These are phyloP conservation scores for Eurypyga helias DNA, from an alignment of 2,113 vertebrate species.

Conservation along the genomic window DNA sequence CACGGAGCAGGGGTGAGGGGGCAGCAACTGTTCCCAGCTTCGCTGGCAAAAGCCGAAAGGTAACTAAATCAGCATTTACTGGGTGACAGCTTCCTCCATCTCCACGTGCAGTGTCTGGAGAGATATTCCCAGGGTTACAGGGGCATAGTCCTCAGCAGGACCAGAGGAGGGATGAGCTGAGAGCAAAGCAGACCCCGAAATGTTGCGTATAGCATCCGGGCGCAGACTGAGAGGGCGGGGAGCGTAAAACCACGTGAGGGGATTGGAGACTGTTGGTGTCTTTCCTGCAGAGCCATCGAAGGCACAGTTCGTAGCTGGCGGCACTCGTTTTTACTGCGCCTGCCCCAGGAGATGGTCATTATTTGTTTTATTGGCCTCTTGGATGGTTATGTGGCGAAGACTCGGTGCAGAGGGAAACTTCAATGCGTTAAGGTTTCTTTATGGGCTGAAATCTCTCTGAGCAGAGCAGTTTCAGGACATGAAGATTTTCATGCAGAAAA, in stretches of 20 bases:
- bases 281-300: conserved; percentile 21
- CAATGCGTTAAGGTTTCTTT: background rate
- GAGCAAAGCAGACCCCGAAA: background rate
- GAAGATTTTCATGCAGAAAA: background rate
- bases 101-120: fast-evolving
- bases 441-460: background rate
- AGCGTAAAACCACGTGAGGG: background rate
- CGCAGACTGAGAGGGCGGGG: background rate
- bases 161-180: background rate
- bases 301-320: background rate
- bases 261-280: background rate
- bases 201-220: background rate
- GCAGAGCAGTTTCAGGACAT: background rate
- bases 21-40: background rate
- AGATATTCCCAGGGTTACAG: background rate
- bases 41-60: background rate
- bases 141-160: background rate
- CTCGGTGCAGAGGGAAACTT: background rate
- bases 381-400: background rate
- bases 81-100: background rate
- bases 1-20: fast-evolving
- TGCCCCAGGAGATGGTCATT: conserved; percentile 1
- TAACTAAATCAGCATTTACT: background rate
- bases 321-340: background rate
- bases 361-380: conserved; percentile 32